Base-by-base conservation (phyloP, 2,888 invertebrate genomes). In the Pharmacophagus antenor region DNA sequence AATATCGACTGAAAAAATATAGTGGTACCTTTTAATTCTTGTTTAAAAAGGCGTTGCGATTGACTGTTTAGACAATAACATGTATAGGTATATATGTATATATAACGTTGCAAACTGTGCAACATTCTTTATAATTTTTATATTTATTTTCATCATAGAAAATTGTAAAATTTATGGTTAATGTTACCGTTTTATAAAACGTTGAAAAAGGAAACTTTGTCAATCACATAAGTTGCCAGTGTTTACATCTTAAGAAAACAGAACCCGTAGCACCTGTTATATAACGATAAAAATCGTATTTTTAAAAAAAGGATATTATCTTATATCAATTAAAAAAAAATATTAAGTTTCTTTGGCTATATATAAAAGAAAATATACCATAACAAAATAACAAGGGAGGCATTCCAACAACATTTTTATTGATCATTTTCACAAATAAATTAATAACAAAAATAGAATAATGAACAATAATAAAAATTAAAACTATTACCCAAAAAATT, bases 1-100 rank as follows among this genome's bases (percentile, higher is more conserved):
- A 56, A 48, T 56, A 56, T 15, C 56, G 18, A 22, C 12, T 41
- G 18, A 7, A 23, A 23, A 7, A 23, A 23, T 48, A 50, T 12
- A 2, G 27, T 20, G 41, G 7, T 6, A 42, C n/a, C 18, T 15
- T 42, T 42, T 6, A 17, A 15, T 31, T 12, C 3, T 10, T 31
- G 31, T 31, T 10, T 12, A 7, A 15, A 2, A 31, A 31, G 3
- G 10, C 15, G 31, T 12, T 8, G 31, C 15, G 15, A 31, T 31
- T 10, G 12, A 31, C 2, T 31, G 31, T 31, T 31, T 31, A 2
- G 31, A 31, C 10, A 15, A 1, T 10, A 27, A n/a, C n/a, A n/a
- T n/a, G n/a, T n/a, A n/a, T n/a, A n/a, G n/a, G n/a, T n/a, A n/a
- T n/a, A n/a, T n/a, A n/a, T n/a, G 27, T 27, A 27, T 27, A 27